Base-by-base conservation (phyloP, 1,140 invertebrate genomes). In the Gonioctena quinquepunctata region DNA sequence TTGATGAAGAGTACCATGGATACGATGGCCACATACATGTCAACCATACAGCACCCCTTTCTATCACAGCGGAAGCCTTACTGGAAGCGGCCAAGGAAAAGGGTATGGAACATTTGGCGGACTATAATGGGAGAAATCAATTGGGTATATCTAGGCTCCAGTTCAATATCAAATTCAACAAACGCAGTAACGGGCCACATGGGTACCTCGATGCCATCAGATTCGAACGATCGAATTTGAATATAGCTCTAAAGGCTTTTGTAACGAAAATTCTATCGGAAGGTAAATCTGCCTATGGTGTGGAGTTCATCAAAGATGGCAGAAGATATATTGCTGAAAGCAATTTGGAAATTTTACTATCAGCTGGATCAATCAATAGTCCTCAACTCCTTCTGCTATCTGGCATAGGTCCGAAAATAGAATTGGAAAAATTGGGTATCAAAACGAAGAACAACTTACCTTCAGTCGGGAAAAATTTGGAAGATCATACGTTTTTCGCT, bases 401-500 rank as follows among this genome's bases (percentile, higher is more conserved):
- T 22, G 77, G 73, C 7, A 52, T 87, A 23, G 87, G 87, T 19
- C 85, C 86, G 1, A 78, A 73, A 54, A 71, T 81, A 6, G 81
- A 87, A 68, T 70, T 84, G 27, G 64, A 77, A 13, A 72, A 79
- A 62, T 63, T 79, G 2, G 74, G 77, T 22, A 82, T 87, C 11
- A 33, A 72, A n/a, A 48, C 76, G 0, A 49, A 81, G 2, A 67
- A 78, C 3, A 81, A 87, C 59, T 72, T 86, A 28, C 85, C 87
- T 0, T 89, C 92, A 2, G 88, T 90, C 3, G 89, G 89, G 0
- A 68, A 84, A 52, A 89, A 89, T 73, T 83, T 94, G 18, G 91
- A 92, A 83, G 92, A 93, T 74, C 92, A 93, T 81, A 90, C 92
- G 25, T 90, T 90, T 0, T 88, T 92, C 0, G 11, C 72, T 7